A percentile compares a stretch with the other conserved stretches of the same genome.
Evolutionary conservation across 2,888 invertebrate species (phyloP).

Genomic region (Rosalia funebris): DNA sequence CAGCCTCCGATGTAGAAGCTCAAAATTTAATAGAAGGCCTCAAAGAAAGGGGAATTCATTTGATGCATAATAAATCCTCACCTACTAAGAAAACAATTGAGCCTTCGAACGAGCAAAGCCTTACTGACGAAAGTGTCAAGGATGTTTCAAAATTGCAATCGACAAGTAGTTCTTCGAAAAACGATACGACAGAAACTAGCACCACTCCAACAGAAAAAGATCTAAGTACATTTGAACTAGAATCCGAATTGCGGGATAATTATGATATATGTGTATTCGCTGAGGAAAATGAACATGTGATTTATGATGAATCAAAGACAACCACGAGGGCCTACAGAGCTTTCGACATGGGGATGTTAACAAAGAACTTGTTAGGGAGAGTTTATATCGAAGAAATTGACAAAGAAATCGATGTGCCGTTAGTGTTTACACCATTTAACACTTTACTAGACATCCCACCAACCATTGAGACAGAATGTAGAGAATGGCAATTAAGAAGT

Average conservation of each 20-base stretch:
- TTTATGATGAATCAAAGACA: constrained; percentile 16
- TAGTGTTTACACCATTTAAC: constrained; percentile 47
- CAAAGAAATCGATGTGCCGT: constrained; percentile 43
- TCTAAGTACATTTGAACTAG: constrained; percentile 21
- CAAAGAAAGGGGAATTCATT: constrained; percentile 58
- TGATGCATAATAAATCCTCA: constrained; percentile 53
- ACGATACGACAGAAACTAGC: neutral
- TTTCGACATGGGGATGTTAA: constrained; percentile 44
- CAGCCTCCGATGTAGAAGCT: constrained; percentile 48
- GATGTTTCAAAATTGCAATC: neutral
- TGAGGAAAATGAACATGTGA: constrained; percentile 14
- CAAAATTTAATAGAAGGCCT: constrained; percentile 55
- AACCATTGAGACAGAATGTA: no score
- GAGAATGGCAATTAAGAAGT: no score
- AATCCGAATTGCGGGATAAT: constrained; percentile 26
- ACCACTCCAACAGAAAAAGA: neutral
- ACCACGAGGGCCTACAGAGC: constrained; percentile 31
- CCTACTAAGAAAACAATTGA: constrained; percentile 38
- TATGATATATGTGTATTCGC: constrained; percentile 25
- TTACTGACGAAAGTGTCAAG: neutral
- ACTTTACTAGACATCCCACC: constrained; percentile 47
- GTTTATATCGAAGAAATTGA: constrained; percentile 50
- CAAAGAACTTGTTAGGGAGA: constrained; percentile 46
- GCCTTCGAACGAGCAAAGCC: neutral
- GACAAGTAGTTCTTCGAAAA: neutral